Evolutionary conservation across 1,140 invertebrate species (phyloP), one percentile per base, ranked within the genome.

Genomic region (Venustaconcha ellipsiformis): DNA sequence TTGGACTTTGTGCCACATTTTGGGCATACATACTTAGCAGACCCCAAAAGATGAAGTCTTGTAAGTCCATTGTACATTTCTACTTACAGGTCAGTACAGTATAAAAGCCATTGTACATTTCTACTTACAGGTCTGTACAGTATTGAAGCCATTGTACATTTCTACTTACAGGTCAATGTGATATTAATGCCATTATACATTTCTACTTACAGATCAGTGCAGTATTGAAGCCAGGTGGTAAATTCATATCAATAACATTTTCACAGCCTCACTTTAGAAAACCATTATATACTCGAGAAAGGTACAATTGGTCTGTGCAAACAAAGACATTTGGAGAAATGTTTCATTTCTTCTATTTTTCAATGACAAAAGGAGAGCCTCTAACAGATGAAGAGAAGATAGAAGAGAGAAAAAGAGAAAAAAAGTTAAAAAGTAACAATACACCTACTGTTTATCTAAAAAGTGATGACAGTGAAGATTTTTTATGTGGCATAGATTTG

Each of bases 201-300:
- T 14, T 30, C 58, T 67, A 57, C 13, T 74, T 82, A 55, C 72
- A 89, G 83, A 82, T 91, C 13, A 80, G 71, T 18, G 64, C 79
- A 57, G 82, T 91, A 48, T 78, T 92, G n/a, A 88, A 84, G 64
- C 77, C 81, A 8, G 78, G 73, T 60, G 92, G 91, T n/a, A 82
- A 85, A 58, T 92, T 92, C 78, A 86, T 92, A 60, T 92, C 92
- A 8, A 87, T 92, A 11, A 90, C 92, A 56, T 92, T 92, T 81
- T 83, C 87, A 23, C 91, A 92, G 78, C 91, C 92, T 23, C 91
- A 92, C 82, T 92, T 92, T 78, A 81, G 92, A 48, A 81, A 83
- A 66, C 87, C 87, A 55, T 74, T 91, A 20, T 92, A 90, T 80
- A 81, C 86, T 4, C 73, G 82, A 26, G 20, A 69, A 37, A 81